Evolutionary conservation across 2,113 vertebrate genomes (phyloP).

Genomic region (Pipa parva): DNA sequence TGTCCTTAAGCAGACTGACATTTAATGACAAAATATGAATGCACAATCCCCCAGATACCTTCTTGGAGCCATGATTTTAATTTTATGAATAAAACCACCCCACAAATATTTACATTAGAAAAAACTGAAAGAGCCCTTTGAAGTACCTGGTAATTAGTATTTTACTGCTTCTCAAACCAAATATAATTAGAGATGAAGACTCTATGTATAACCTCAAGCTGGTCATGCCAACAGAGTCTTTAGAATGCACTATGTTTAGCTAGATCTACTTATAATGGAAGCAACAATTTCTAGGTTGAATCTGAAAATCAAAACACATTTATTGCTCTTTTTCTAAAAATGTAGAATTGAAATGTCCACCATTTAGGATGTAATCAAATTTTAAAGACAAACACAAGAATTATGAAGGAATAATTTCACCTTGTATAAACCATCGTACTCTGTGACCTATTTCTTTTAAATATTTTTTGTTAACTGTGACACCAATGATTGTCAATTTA

Average conservation of each 20-base stretch:
- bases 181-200: not conserved
- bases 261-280: not conserved
- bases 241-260: not conserved
- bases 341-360: not conserved
- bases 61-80: conserved; percentile 1
- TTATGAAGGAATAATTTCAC: not conserved
- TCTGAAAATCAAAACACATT: not conserved
- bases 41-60: not conserved
- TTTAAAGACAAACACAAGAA: not conserved
- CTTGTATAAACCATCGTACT: not conserved
- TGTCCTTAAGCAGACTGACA: not conserved
- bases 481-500: conserved; percentile 6
- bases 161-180: not conserved
- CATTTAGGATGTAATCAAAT: not conserved
- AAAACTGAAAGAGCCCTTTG: not conserved
- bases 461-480: conserved; percentile 2
- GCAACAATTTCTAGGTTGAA: not conserved
- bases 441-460: not conserved
- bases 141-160: not conserved
- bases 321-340: not conserved
- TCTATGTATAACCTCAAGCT: not conserved
- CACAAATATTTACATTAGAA: not conserved
- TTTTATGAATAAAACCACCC: not conserved
- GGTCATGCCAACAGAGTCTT: not conserved
- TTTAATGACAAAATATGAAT: not conserved